phyloP scores from a whole-genome alignment of 2,888 invertebrate species.

The Malacosoma neustria region DNA sequence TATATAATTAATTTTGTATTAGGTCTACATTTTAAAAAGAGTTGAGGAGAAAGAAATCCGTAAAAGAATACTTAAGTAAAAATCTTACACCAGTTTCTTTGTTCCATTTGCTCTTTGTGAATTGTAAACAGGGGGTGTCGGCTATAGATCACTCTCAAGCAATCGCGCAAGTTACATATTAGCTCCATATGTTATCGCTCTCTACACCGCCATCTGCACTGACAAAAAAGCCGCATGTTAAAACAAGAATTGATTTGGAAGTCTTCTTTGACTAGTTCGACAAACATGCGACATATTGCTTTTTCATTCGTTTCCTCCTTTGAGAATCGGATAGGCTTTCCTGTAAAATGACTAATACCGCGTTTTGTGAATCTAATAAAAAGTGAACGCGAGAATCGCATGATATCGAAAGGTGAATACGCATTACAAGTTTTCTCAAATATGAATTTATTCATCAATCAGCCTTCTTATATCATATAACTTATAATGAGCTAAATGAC shows the following conservation, averaged over 20 bases:
- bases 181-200: conserved; percentile 39
- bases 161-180: conserved; percentile 46
- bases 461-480: neutral
- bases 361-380: conserved; percentile 31
- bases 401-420: too few relatives aligned
- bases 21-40: too few relatives aligned
- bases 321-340: conserved; percentile 41
- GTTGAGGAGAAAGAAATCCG: too few relatives aligned
- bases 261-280: conserved; percentile 46
- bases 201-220: neutral
- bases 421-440: too few relatives aligned
- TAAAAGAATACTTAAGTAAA: neutral
- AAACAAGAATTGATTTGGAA: conserved; percentile 55
- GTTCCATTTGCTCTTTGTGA: conserved; percentile 10
- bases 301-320: conserved; percentile 53
- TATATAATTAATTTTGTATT: too few relatives aligned
- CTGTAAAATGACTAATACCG: conserved; percentile 34
- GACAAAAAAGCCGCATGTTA: conserved; percentile 23
- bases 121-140: conserved; percentile 25
- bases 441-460: too few relatives aligned
- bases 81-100: conserved; percentile 1
- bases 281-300: conserved; percentile 62
- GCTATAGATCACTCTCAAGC: conserved; percentile 32
- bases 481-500: neutral
- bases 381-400: too few relatives aligned